Base-by-base conservation (phyloP, 2,888 invertebrate species). In the Acronicta alni region DNA sequence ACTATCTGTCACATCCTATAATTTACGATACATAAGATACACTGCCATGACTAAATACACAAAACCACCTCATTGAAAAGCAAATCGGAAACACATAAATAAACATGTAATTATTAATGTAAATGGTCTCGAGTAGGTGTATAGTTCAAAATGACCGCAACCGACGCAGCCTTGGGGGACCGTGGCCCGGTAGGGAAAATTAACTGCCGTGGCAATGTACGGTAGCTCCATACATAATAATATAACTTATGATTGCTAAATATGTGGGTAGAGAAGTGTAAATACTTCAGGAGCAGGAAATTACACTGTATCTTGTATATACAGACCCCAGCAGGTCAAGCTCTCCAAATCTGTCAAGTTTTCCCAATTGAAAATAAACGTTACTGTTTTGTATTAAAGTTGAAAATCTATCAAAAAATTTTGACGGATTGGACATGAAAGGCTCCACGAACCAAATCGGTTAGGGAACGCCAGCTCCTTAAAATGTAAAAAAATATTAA, bases 141-240 rank as follows among this genome's bases (percentile, higher is more conserved):
- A 30, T 51, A 47, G 10, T 17, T 39, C 42, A 49, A 43, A 54
- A 23, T 55, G 41, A 63, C 58, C 69, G 30, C 69, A 44, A 20
- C 23, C 43, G 57, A 49, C 69, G 37, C 64, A 44, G 32, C 30
- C 49, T 44, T 38, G 9, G 7, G 23, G 6, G 15, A 45, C 59
- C 44, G 30, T 42, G 16, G 16, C 18, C 49, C 6, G 8, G 20
- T 9, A 35, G 10, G 32, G 17, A 32, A 64, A 55, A 48, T 59
- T 39, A 17, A 43, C 52, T 41, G 18, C 38, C 42, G 18, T 32
- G 4, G 52, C 38, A 16, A 55, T 18, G 37, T 42, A 56, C 20
- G 39, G 12, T 23, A 35, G 6, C 17, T 30, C 43, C 46, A 18
- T 32, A 26, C 14, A 9, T 61, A 35, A n/a, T 49, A 39, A 16